Evolutionary conservation across 2,113 vertebrate species (phyloP).

Genomic region (Pteropus alecto): DNA sequence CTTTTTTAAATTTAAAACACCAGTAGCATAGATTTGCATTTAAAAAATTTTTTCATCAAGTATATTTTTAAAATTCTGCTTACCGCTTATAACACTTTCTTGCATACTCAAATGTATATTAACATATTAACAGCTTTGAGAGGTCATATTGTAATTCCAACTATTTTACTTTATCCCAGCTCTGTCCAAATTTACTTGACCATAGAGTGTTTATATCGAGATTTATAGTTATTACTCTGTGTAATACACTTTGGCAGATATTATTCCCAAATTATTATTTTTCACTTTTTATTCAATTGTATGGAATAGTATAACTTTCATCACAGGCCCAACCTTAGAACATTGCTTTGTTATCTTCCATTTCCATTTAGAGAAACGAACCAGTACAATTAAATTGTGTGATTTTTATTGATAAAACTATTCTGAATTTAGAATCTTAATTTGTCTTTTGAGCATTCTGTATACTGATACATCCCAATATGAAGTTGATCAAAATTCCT

Average conservation of each 20-base stretch:
- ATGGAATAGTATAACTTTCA: neutral
- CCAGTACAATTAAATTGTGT: neutral
- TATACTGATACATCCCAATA: neutral
- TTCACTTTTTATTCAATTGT: neutral
- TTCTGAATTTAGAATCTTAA: constrained; percentile 24
- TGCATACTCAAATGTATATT: neutral
- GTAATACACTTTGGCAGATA: neutral
- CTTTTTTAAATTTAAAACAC: neutral
- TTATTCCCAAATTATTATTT: neutral
- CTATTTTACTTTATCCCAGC: neutral
- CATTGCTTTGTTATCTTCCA: neutral
- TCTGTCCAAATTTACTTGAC: neutral
- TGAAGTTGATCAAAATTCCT: constrained; percentile 39
- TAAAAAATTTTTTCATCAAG: neutral
- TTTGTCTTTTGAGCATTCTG: neutral
- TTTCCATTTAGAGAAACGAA: neutral
- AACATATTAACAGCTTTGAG: neutral
- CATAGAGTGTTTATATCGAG: neutral
- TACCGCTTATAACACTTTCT: neutral
- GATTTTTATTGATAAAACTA: neutral
- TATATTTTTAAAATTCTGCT: neutral
- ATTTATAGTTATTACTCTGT: neutral
- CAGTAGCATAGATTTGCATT: neutral
- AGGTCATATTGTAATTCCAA: neutral
- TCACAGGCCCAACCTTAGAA: neutral